Base-by-base conservation (phyloP, 1,140 invertebrate species). In the Formica selysi region DNA sequence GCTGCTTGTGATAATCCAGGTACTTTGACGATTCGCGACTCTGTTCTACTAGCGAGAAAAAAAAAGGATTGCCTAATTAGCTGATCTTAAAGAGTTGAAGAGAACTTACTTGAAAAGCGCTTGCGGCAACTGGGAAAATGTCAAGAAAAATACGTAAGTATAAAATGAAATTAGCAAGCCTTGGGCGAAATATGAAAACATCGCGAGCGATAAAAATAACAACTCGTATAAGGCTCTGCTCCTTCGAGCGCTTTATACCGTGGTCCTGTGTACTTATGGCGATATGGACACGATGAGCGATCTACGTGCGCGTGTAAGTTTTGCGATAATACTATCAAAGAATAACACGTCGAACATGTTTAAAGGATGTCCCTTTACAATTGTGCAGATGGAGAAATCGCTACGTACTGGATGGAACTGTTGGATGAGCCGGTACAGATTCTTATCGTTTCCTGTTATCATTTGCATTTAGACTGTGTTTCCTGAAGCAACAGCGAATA, bases 111-210 rank as follows among this genome's bases (percentile, higher is more conserved):
- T 32, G 44, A 64, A n/a, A 44, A 41, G 44, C n/a, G 22, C 36
- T 16, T 36, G 22, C 38, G 10, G 6, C 29, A n/a, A 22, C 48
- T 51, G 44, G 29, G 57, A n/a, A 36, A 41, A 16, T 26, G 65
- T 59, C 22, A 57, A 19, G 61, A 26, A 65, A 85, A 83, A 78
- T 54, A 54, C 61, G 67, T 78, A 54, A 78, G 79, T 73, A 65
- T 59, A 61, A 91, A 86, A 88, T 91, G 86, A 91, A 91, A 92
- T 91, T 91, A 91, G 85, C 65, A 41, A 81, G 79, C 88, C 91
- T 87, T 86, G 85, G 76, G 74, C 78, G 68, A 88, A 87, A 89
- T 85, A 84, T 78, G 86, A 81, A 83, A 87, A 88, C 86, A 85
- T 62, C 80, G 67, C 68, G 80, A 67, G 61, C 70, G 86, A 70